Conservation (phyloP, 2,888 invertebrate genomes). For the Ecliptopera silaceata region DNA sequence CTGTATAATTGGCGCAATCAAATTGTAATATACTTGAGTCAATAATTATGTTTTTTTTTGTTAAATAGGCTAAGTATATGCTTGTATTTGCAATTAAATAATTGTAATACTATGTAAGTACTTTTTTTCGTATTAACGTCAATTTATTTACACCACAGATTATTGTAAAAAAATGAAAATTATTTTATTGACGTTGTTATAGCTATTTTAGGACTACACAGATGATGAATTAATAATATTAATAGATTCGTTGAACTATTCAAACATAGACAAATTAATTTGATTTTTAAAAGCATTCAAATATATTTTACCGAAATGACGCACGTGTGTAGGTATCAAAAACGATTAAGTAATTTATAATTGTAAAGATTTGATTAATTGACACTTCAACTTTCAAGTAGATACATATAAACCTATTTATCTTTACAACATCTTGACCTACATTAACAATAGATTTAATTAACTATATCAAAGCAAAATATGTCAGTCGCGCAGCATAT, state of each 20-base stretch:
- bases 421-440: constrained; percentile 6
- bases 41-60: background rate
- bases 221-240: no score
- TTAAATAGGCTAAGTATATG: background rate
- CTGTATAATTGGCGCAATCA: constrained; percentile 40
- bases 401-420: background rate
- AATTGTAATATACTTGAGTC: constrained; percentile 24
- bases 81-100: background rate
- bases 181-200: no score
- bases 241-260: no score
- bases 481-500: constrained; percentile 8
- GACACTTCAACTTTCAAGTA: background rate
- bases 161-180: no score
- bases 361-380: no score
- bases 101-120: no score
- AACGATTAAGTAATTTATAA: background rate
- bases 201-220: no score
- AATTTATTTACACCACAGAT: no score
- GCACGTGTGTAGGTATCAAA: background rate
- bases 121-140: no score
- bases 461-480: constrained; percentile 20
- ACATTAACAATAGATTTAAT: constrained; percentile 14
- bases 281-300: no score
- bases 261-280: no score
- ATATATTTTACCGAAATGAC: no score